These are phyloP conservation scores for Ruditapes philippinarum DNA, from an alignment of 1,140 invertebrate species.

Conservation along the genomic window DNA sequence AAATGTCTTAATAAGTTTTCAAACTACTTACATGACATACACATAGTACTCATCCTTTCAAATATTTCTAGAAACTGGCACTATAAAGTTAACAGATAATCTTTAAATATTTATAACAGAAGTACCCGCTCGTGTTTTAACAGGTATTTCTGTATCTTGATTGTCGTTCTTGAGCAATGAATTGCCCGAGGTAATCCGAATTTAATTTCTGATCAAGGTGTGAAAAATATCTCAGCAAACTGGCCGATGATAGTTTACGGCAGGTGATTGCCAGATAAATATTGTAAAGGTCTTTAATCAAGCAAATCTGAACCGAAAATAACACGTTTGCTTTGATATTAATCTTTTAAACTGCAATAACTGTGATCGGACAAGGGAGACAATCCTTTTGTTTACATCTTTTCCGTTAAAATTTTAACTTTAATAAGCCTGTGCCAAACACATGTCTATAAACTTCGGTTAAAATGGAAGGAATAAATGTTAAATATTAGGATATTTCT, in stretches of 20 bases:
- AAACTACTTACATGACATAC: conserved; percentile 7
- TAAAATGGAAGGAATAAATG: no score
- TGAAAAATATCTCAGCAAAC: not conserved
- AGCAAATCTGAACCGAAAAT: not conserved
- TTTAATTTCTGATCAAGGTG: no score
- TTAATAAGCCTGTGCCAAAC: no score
- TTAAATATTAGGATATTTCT: no score
- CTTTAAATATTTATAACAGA: not conserved
- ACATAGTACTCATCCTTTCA: conserved; percentile 7
- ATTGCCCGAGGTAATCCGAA: not conserved
- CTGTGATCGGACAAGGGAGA: conserved; percentile 41
- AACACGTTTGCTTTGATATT: no score
- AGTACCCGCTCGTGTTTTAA: conserved; percentile 44
- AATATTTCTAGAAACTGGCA: not conserved
- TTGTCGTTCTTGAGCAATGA: conserved; percentile 34
- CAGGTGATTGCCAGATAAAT: not conserved
- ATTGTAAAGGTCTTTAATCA: no score
- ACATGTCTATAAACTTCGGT: no score
- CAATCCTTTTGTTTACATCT: conserved; percentile 52
- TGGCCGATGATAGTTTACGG: not conserved
- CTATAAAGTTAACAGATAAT: no score
- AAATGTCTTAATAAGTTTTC: no score
- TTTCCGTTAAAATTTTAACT: no score
- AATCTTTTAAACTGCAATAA: no score
- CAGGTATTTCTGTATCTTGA: conserved; percentile 18